phyloP scores from a whole-genome alignment of 2,113 vertebrate species.

The Entosphenus tridentatus region DNA sequence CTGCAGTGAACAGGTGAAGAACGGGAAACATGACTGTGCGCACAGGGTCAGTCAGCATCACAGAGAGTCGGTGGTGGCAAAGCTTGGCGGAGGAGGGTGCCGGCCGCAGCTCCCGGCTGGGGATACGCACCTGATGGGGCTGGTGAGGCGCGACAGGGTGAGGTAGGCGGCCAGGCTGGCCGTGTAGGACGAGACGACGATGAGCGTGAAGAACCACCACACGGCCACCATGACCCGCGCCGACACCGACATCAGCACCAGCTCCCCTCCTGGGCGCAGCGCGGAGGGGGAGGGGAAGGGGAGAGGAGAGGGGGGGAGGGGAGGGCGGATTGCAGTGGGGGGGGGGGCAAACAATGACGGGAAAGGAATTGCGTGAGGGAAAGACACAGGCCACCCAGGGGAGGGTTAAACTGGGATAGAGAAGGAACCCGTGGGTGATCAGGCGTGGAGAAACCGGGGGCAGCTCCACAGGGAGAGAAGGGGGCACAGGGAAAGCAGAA shows the following conservation, averaged over 20 bases:
- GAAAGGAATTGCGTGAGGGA: not conserved
- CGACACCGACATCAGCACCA: conserved; percentile 77
- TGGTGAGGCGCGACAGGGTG: conserved; percentile 85
- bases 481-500: not conserved
- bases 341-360: not conserved
- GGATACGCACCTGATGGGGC: conserved; percentile 55
- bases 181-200: conserved; percentile 93
- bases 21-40: too few species aligned
- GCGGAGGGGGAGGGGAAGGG: not conserved
- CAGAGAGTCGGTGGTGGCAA: too few species aligned
- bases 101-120: too few species aligned
- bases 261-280: conserved; percentile 48
- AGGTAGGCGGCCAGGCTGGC: conserved; percentile 96
- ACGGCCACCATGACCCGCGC: conserved; percentile 97
- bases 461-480: not conserved
- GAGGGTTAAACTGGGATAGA: not conserved
- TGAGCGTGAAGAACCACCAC: conserved; percentile 95
- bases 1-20: too few species aligned
- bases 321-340: not conserved
- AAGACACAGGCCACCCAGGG: not conserved
- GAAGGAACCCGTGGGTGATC: not conserved
- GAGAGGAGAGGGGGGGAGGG: not conserved
- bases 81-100: too few species aligned
- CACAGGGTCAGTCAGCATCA: too few species aligned
- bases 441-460: not conserved